phyloP scores from a whole-genome alignment of 2,113 vertebrate genomes.

The Erpornis zantholeuca region DNA sequence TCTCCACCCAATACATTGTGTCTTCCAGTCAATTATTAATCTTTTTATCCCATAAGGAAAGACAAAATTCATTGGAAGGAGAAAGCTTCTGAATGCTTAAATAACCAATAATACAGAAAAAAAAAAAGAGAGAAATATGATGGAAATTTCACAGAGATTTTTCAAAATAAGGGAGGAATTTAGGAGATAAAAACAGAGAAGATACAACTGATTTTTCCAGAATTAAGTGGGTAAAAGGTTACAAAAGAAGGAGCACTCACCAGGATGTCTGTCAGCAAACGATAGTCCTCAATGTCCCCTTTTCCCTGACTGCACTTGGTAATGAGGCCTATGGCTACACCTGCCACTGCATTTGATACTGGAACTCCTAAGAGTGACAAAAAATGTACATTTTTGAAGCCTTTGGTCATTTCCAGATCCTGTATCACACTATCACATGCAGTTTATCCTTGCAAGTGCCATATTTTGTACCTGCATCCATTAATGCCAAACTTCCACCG shows the following conservation, averaged over 20 bases:
- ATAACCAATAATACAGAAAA: background rate
- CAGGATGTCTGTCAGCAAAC: conserved; percentile 94
- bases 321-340: conserved; percentile 91
- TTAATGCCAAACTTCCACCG: conserved; percentile 91
- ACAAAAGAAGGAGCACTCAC: conserved; percentile 68
- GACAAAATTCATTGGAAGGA: background rate
- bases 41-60: background rate
- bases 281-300: conserved; percentile 87
- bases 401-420: background rate
- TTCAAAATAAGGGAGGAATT: background rate
- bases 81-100: background rate
- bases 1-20: background rate
- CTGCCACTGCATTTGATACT: conserved; percentile 88
- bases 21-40: background rate
- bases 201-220: background rate
- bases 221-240: background rate
- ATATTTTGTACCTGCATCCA: conserved; percentile 90
- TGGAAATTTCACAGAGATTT: background rate
- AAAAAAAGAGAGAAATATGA: background rate
- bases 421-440: background rate
- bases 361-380: conserved; percentile 84
- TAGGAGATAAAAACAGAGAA: background rate
- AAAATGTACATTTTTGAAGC: background rate
- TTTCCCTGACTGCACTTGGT: conserved; percentile 80
- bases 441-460: rapidly evolving